Evolutionary conservation across 2,888 invertebrate species (phyloP), one percentile per base, ranked within the genome.

Genomic region (Cerceris rybyensis): DNA sequence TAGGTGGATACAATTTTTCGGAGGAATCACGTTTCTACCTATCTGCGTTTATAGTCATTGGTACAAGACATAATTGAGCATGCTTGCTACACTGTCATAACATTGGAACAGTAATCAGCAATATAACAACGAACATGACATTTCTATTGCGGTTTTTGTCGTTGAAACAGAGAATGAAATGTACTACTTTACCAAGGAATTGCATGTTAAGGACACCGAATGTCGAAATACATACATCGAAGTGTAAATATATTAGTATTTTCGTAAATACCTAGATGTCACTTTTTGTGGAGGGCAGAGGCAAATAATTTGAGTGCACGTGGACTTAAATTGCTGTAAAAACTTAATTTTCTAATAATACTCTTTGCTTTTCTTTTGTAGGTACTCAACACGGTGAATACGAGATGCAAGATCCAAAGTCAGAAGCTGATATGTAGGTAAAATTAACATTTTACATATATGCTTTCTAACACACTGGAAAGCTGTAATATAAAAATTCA

Each of bases 381-480:
- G 95, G 88, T 82, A 87, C 94, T 80, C 90, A 86, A 68, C 96
- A 96, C 89, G 96, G 96, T n/a, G 96, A 96, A 93, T 98, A 96
- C 92, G 98, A 98, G 93, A 97, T 96, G 96, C 95, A 97, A 93
- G 98, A 98, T 92, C 98, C 98, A 5, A 97, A 97, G 92, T 96
- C 96, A 0, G 96, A 97, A 88, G 96, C 97, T 86, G 98, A 98
- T 94, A 94, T 98, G 98, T 98, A 94, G 95, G 96, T 94, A 84
- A 87, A 80, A 76, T 74, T 81, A 68, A 58, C 28, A 71, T 55
- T 11, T 59, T 54, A 5, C 7, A 59, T 49, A 66, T 28, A 71
- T 11, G 7, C 50, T 14, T 59, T 13, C 14, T 52, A n/a, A 52
- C 14, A 55, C 14, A 28, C 43, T 49, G 54, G 4, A 28, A 28